A percentile compares a stretch with the other conserved stretches of the same genome.
Evolutionary conservation across 1,140 invertebrate genomes (phyloP).

Genomic region (Scylla paramamosain): DNA sequence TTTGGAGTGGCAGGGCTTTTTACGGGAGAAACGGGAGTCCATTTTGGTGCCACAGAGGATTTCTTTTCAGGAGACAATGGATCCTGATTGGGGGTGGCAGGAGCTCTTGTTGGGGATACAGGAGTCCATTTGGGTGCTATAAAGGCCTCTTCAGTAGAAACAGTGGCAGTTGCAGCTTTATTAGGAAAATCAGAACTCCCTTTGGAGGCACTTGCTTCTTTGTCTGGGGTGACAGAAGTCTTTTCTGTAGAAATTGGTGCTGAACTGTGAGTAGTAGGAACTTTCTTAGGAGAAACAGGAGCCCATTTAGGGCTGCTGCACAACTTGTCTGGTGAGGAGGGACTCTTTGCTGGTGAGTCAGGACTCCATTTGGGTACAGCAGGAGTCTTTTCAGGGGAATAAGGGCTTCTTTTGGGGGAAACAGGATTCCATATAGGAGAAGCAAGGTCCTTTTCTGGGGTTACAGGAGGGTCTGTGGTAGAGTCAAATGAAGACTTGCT

Average conservation of each 20-base stretch:
- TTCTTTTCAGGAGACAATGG: not conserved
- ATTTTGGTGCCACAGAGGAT: not conserved
- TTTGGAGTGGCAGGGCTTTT: not conserved
- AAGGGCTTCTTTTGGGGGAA: not conserved
- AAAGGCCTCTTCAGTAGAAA: no score
- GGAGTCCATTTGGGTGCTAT: no score
- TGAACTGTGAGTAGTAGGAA: not conserved
- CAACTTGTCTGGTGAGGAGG: not conserved
- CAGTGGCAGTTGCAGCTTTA: not conserved
- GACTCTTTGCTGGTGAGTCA: not conserved
- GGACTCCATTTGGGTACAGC: not conserved
- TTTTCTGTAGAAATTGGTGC: not conserved
- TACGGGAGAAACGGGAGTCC: not conserved
- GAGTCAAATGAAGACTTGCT: conserved; percentile 13
- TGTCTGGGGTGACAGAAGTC: not conserved
- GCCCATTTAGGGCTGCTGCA: not conserved
- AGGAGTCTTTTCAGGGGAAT: not conserved
- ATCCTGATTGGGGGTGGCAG: not conserved
- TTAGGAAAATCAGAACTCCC: no score
- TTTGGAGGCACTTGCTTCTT: no score
- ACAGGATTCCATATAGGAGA: not conserved
- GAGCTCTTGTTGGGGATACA: no score
- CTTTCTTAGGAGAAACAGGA: not conserved
- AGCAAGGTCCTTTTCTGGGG: not conserved
- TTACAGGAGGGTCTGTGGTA: not conserved